Conservation (phyloP, 2,797 vertebrate genomes). For the Intellagama lesueurii region DNA sequence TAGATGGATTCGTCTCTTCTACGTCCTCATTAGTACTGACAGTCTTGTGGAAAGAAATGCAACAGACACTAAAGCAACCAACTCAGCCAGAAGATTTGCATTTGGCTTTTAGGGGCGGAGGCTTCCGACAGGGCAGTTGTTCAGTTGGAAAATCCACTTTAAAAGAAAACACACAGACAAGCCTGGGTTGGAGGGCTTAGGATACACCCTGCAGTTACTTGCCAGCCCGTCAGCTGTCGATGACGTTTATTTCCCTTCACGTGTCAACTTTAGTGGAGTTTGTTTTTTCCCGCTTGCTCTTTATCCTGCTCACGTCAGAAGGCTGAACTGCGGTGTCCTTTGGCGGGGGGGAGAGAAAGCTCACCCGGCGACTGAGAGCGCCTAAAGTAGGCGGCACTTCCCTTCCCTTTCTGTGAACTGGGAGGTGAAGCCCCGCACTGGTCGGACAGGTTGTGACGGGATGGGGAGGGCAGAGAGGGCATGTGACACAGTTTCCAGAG, state of each 20-base stretch:
- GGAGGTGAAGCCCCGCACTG: constrained; percentile 50
- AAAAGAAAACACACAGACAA: too few species aligned
- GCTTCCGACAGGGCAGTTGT: too few species aligned
- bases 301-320: constrained; percentile 28
- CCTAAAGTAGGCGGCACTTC: constrained; percentile 3
- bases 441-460: constrained; percentile 67
- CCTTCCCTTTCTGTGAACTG: constrained; percentile 55
- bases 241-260: background rate
- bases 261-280: background rate
- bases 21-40: too few species aligned
- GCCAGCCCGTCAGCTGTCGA: background rate
- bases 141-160: too few species aligned
- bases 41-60: too few species aligned
- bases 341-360: background rate
- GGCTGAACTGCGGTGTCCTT: too few species aligned
- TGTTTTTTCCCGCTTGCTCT: constrained; percentile 42
- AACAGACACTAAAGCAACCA: too few species aligned
- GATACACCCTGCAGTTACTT: background rate
- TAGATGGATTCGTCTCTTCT: too few species aligned
- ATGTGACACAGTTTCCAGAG: constrained; percentile 57
- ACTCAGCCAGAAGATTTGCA: too few species aligned
- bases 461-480: constrained; percentile 1
- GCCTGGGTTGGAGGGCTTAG: background rate
- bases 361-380: constrained; percentile 53
- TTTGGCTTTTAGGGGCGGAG: too few species aligned